Evolutionary conservation across 1,140 invertebrate genomes (phyloP), one percentile per base, ranked within the genome.

Genomic region (Drosophila elegans): DNA sequence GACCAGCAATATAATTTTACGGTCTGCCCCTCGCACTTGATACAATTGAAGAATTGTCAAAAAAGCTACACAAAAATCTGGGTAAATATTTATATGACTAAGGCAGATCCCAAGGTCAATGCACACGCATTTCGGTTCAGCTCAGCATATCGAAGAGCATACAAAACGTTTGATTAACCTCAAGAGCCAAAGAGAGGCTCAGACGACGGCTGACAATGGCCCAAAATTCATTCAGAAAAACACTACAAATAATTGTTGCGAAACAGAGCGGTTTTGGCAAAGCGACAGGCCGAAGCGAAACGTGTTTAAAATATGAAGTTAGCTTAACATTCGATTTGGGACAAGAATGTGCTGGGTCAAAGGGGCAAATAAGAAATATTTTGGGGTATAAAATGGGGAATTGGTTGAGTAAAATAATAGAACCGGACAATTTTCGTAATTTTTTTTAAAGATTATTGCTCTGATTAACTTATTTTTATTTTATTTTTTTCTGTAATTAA

Each of bases 1-100:
- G 74, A 85, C 61, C 36, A 83, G 79, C 79, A 79, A 61, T 89
- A 83, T 83, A 83, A 80, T 83, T 79, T 88, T 75, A 78, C 57
- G 52, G 54, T 46, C 48, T 39, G 66, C 51, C 61, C 48, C 38
- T 57, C 41, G 48, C 46, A 74, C 51, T 68, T 73, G 78, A 77
- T 77, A 88, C 84, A 88, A 89, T 88, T 88, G 77, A 84, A 88
- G 55, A 83, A 81, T 80, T 85, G 77, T 85, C 81, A 85, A 85
- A 80, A 73, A 64, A 61, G 62, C 60, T 72, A 64, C 48, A 78
- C 53, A 63, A 25, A 66, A 27, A 39, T 59, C 6, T 39, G 34
- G 64, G 41, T 46, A 74, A 38, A 56, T 63, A 48, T 51, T n/a
- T 55, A 32, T 71, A 67, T 57, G 52, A 76, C 71, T 80, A 74